phyloP scores from a whole-genome alignment of 2,888 invertebrate species.

The Timema cristinae region DNA sequence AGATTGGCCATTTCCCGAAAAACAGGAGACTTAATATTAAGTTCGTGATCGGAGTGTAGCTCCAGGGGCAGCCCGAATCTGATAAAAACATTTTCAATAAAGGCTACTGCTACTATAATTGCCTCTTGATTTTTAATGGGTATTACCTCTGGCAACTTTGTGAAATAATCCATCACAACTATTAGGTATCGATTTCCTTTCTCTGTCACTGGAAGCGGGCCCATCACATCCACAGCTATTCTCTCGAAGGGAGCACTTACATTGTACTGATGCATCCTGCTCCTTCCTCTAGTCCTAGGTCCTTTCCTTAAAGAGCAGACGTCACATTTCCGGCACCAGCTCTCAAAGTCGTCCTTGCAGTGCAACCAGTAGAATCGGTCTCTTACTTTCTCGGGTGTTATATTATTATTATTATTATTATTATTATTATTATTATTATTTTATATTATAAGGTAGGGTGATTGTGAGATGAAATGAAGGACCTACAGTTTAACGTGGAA shows the following conservation, averaged over 20 bases:
- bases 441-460: too few species aligned
- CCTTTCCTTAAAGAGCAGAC: background rate
- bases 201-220: background rate
- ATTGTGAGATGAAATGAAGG: too few species aligned
- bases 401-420: background rate
- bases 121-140: background rate
- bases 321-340: background rate
- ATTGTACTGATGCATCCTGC: background rate
- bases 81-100: background rate
- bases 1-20: background rate
- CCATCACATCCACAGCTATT: background rate
- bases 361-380: background rate
- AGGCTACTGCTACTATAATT: background rate
- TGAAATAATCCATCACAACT: background rate
- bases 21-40: background rate
- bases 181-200: background rate
- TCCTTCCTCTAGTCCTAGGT: background rate
- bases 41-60: background rate
- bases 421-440: too few species aligned
- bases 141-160: background rate
- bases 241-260: conserved; percentile 4
- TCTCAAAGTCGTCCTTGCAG: background rate
- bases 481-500: too few species aligned
- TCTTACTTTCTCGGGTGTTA: background rate
- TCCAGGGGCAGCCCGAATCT: background rate